Evolutionary conservation across 92 coral and sea anemone species (phyloP), one percentile per base, ranked within the genome.

Genomic region (Isaurus tuberculatus): DNA sequence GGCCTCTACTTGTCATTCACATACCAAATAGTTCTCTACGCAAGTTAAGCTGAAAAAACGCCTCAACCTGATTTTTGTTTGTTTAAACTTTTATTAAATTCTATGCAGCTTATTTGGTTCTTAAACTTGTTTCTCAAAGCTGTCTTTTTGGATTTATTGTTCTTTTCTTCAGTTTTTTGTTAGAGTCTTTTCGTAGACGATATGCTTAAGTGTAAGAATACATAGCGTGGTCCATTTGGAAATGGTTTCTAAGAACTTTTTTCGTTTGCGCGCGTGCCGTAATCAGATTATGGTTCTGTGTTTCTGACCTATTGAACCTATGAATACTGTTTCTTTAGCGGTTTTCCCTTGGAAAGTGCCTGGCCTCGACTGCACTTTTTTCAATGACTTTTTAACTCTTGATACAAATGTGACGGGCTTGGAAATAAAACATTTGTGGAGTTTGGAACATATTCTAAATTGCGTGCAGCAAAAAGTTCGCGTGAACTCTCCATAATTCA

Each of bases 221-320:
- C 28, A 11, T 48, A 23, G 14, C 16, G n/a, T 28, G 53, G 31
- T 13, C 14, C 9, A 8, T n/a, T 36, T 15, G 14, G 49, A 26
- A 77, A 60, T 58, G 57, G 82, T 25, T 75, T 58, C 70, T 31
- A 23, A 60, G 55, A 77, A 26, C 53, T 36, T 20, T 23, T 53
- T 33, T 31, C 68, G 33, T 60, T 58, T 22, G 49, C 69, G 82
- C 82, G 82, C 82, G 82, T 77, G 90, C 84, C 85, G 75, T 86
- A 90, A 79, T 90, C 87, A 65, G 85, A 84, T 87, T 87, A 84
- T 79, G 74, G 53, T 58, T 57, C 88, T 61, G 73, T 90, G 70
- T 75, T 88, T 85, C 44, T 75, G 97, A 92, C 97, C 97, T 92
- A 90, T 88, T 91, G 97, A 92, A 91, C 97, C 49, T 58, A n/a